These are phyloP conservation scores for Varanus salvator DNA, from an alignment of 2,113 vertebrate genomes.

Conservation along the genomic window DNA sequence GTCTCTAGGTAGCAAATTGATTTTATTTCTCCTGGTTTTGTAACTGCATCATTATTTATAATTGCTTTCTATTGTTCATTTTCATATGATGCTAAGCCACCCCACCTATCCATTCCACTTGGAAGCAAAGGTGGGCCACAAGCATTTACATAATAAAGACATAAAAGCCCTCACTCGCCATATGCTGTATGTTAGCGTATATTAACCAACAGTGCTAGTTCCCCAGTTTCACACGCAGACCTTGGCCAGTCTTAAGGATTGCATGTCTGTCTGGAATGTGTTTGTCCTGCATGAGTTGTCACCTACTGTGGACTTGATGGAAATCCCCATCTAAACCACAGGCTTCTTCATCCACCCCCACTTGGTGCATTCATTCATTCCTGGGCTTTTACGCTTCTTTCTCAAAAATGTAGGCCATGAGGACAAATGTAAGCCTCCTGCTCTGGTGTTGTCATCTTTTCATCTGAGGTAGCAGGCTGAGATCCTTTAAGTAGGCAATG, in stretches of 20 bases:
- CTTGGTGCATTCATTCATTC: constrained; percentile 57
- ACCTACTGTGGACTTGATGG: constrained; percentile 56
- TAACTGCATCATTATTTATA: neutral
- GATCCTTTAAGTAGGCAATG: constrained; percentile 27
- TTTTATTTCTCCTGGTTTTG: neutral
- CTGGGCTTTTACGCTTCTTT: constrained; percentile 68
- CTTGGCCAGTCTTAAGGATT: constrained; percentile 12
- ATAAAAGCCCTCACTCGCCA: neutral
- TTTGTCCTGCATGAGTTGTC: constrained; percentile 12
- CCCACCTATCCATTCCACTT: neutral
- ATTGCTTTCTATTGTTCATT: neutral
- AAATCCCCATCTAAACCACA: constrained; percentile 64
- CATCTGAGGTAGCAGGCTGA: constrained; percentile 17
- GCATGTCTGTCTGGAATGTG: constrained; percentile 35
- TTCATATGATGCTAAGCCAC: neutral
- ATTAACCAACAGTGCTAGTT: neutral
- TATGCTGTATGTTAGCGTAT: neutral
- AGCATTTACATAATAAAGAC: neutral
- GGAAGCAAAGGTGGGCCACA: neutral
- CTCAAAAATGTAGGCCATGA: constrained; percentile 44
- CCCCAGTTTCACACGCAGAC: neutral
- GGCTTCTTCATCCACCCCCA: constrained; percentile 21
- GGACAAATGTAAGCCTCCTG: constrained; percentile 8
- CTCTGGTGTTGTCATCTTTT: constrained; percentile 3
- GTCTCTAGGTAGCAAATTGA: neutral